phyloP scores from a whole-genome alignment of 2,113 vertebrate species.

The Solea senegalensis region DNA sequence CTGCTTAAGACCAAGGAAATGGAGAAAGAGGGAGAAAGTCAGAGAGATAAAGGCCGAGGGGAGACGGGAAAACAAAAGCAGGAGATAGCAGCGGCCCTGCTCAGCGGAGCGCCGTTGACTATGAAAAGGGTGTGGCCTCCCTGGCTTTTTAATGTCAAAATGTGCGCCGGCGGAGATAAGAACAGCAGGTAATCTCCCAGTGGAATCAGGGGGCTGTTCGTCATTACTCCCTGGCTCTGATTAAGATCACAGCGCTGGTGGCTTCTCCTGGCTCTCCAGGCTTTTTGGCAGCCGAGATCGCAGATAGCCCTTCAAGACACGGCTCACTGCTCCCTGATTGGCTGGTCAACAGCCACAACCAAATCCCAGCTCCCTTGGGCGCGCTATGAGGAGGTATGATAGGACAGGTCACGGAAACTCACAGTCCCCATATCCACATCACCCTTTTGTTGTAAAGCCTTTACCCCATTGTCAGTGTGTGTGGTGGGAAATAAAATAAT shows the following conservation, averaged over 20 bases:
- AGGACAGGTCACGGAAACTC: conserved; percentile 63
- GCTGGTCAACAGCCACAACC: conserved; percentile 70
- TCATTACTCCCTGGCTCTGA: conserved; percentile 72
- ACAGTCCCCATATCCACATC: conserved; percentile 63
- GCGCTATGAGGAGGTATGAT: conserved; percentile 55
- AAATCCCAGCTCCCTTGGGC: conserved; percentile 59
- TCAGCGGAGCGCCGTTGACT: conserved; percentile 14
- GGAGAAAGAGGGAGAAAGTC: conserved; percentile 15
- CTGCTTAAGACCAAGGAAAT: conserved; percentile 14
- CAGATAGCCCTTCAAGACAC: conserved; percentile 71
- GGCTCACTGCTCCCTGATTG: conserved; percentile 68
- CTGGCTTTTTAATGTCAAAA: conserved; percentile 65
- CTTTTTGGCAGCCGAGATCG: conserved; percentile 65
- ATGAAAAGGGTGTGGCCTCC: conserved; percentile 54
- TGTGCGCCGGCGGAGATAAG: conserved; percentile 69
- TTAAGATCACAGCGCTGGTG: conserved; percentile 60
- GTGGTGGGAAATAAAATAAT: conserved; percentile 56
- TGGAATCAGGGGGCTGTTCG: conserved; percentile 59
- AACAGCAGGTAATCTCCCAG: conserved; percentile 60
- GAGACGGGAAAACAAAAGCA: conserved; percentile 47
- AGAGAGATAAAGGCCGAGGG: conserved; percentile 20
- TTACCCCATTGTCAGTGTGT: conserved; percentile 65
- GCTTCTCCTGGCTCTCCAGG: conserved; percentile 54
- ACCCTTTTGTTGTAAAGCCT: conserved; percentile 64
- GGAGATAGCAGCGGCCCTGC: conserved; percentile 16